A percentile compares a stretch with the other conserved stretches of the same genome.
Evolutionary conservation across 2,113 vertebrate species (phyloP).

Genomic region (Oreamnos americanus): DNA sequence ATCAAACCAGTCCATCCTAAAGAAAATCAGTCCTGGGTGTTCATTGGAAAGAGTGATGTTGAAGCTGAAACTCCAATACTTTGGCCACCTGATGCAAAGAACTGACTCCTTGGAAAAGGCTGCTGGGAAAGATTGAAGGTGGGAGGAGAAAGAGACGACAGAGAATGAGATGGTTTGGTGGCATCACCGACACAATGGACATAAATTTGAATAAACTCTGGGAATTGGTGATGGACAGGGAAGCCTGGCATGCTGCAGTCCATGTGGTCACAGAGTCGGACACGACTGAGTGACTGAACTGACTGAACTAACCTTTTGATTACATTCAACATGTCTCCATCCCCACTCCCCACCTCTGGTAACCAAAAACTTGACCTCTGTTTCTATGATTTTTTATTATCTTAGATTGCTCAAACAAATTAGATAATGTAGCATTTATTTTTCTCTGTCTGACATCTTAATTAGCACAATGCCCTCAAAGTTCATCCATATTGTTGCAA

Average conservation of each 20-base stretch:
- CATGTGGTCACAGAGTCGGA: not conserved
- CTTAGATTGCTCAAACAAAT: not conserved
- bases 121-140: not conserved
- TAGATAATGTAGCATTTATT: not conserved
- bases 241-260: not conserved
- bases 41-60: not conserved
- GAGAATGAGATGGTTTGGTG: not conserved
- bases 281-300: not conserved
- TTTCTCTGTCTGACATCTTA: not conserved
- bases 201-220: not conserved
- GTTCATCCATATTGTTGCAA: not conserved
- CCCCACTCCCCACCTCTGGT: not conserved
- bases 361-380: not conserved
- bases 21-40: not conserved
- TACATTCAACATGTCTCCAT: not conserved
- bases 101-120: not conserved
- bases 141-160: not conserved
- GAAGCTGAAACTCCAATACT: not conserved
- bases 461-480: not conserved
- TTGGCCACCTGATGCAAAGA: not conserved
- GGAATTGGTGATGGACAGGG: not conserved
- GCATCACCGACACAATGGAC: not conserved
- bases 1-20: not conserved
- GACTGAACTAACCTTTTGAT: not conserved
- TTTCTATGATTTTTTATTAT: not conserved